These are phyloP conservation scores for Drosophila orena DNA, from an alignment of 1,140 invertebrate species.

Conservation along the genomic window DNA sequence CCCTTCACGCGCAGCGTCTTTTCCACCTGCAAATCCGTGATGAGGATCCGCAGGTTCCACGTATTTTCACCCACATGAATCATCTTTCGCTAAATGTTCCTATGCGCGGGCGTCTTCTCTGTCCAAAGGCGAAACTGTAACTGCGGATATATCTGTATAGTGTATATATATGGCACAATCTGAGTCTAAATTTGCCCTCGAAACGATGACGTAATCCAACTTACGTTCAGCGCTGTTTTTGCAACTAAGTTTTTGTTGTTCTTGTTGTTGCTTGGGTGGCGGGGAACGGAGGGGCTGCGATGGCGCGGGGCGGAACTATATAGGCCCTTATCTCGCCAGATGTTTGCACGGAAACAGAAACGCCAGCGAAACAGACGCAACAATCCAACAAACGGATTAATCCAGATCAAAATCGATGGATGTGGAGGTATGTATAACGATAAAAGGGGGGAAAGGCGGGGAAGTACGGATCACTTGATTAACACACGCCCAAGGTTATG, in stretches of 20 bases:
- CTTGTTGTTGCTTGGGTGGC: not conserved
- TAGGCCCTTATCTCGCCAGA: slow-evolving; percentile 73
- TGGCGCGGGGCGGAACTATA: slow-evolving; percentile 4
- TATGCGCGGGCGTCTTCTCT: slow-evolving; percentile 24
- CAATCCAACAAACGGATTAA: slow-evolving; percentile 9
- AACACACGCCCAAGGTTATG: slow-evolving; percentile 50
- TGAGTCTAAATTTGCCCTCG: slow-evolving; percentile 55
- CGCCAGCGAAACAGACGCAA: slow-evolving; percentile 21
- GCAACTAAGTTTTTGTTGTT: slow-evolving; percentile 39
- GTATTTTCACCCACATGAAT: slow-evolving; percentile 94
- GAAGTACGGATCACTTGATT: slow-evolving; percentile 30
- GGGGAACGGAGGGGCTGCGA: not conserved
- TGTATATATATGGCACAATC: slow-evolving; percentile 40
- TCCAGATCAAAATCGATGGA: slow-evolving; percentile 29
- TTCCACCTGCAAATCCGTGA: slow-evolving; percentile 97
- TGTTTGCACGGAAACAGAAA: slow-evolving; percentile 53
- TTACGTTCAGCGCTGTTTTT: slow-evolving; percentile 63
- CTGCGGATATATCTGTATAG: slow-evolving; percentile 9
- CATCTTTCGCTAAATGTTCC: slow-evolving; percentile 52
- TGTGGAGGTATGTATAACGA: not conserved
- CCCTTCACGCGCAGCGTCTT: slow-evolving; percentile 97
- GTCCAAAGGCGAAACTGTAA: slow-evolving; percentile 42
- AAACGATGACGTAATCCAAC: slow-evolving; percentile 77
- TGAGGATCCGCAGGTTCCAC: slow-evolving; percentile 97
- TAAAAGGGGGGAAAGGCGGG: not conserved